Percentiles rank a stretch among this genome's conserved stretches.
Evolutionary conservation across 2,888 invertebrate species (phyloP).

Genomic region (Escarpia spicata): DNA sequence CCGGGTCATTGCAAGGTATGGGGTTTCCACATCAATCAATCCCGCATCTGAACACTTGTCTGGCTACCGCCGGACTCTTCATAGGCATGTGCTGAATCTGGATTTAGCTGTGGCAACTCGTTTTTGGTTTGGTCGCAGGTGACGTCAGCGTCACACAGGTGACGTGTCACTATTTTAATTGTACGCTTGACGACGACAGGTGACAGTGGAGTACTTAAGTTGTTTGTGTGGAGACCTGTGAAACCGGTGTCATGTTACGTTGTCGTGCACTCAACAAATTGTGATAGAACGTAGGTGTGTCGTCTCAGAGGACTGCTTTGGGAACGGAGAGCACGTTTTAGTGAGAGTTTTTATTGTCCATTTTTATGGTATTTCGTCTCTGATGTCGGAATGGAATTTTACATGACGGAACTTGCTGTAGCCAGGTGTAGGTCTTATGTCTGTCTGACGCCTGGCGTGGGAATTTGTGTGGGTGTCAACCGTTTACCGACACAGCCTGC

Average conservation of each 20-base stretch:
- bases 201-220: neutral
- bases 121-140: neutral
- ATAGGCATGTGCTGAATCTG: no score
- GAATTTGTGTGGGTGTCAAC: neutral
- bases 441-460: neutral
- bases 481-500: neutral
- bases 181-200: neutral
- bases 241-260: neutral
- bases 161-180: neutral
- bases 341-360: neutral
- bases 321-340: neutral
- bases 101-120: neutral
- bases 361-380: neutral
- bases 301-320: no score
- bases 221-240: neutral
- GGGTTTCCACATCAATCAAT: neutral
- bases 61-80: neutral
- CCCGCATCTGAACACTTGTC: neutral
- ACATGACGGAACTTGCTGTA: neutral
- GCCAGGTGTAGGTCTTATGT: neutral
- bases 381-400: neutral
- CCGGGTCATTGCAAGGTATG: neutral
- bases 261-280: slow-evolving; percentile 1
- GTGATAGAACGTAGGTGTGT: neutral
- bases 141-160: neutral